Conservation (phyloP, 2,797 vertebrate genomes). For the Gambusia yucatana region DNA sequence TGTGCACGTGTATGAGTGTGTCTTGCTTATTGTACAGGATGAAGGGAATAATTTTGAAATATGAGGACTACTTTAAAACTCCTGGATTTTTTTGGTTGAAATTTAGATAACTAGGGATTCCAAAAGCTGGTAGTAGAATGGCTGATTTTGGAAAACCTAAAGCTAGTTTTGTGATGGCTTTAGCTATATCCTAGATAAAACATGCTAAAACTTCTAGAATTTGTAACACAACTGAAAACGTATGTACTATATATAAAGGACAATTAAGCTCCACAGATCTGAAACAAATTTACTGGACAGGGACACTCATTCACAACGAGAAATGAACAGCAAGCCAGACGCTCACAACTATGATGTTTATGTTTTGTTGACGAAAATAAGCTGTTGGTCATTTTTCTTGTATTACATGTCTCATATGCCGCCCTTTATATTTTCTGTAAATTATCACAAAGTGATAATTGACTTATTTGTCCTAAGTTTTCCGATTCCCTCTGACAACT, state of each 20-base stretch:
- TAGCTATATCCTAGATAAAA: no score
- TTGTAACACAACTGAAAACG: background rate
- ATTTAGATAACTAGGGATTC: background rate
- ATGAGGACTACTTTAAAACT: background rate
- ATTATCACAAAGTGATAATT: background rate
- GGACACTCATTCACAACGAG: background rate
- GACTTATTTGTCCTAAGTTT: constrained; percentile 18
- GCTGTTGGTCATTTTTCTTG: background rate
- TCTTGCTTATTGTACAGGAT: background rate
- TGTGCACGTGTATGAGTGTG: background rate
- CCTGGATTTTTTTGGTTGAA: background rate
- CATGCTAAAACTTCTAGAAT: background rate
- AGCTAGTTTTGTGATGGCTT: no score
- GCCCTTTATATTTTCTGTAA: constrained; percentile 15
- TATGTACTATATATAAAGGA: background rate
- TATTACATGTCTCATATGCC: constrained; percentile 17
- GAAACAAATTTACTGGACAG: background rate
- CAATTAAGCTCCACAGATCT: background rate
- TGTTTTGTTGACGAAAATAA: background rate
- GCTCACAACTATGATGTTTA: background rate
- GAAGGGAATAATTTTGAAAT: background rate
- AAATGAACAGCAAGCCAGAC: background rate
- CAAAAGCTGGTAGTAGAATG: background rate
- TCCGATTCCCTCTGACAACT: constrained; percentile 23
- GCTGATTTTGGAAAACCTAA: background rate